A percentile compares a stretch with the other conserved stretches of the same genome.
These are phyloP conservation scores for Crotalus viridis DNA, from an alignment of 2,113 vertebrate species.

Conservation along the genomic window DNA sequence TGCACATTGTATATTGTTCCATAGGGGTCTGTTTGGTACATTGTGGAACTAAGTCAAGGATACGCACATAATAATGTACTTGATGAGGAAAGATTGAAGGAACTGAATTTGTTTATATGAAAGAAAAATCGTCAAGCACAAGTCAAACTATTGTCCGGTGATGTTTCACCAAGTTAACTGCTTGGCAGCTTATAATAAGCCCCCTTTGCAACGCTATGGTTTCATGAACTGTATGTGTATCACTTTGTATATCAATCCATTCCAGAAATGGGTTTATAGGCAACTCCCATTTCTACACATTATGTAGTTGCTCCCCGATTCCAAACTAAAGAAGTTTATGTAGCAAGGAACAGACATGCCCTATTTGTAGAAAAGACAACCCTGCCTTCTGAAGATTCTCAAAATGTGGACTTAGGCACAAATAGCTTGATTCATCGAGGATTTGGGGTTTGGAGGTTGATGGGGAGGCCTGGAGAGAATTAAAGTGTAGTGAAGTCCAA, in stretches of 20 bases:
- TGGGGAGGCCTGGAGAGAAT: not conserved
- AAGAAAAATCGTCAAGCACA: not conserved
- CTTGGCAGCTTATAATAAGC: not conserved
- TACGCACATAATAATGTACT: not conserved
- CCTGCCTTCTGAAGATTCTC: not conserved
- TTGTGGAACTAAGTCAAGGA: not conserved
- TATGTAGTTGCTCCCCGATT: not conserved
- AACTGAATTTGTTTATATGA: not conserved
- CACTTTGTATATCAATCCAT: not conserved
- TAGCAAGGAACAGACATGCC: not conserved
- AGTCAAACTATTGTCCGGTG: not conserved
- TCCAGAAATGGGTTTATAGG: not conserved
- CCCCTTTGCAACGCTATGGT: not conserved
- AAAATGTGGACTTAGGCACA: not conserved
- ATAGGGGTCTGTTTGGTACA: not conserved
- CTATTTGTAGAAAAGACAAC: not conserved
- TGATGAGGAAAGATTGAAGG: not conserved
- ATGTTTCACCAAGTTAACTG: not conserved
- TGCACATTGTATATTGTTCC: not conserved
- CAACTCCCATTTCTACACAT: not conserved
- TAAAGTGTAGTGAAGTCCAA: not conserved
- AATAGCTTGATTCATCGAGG: not conserved
- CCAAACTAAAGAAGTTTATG: not conserved
- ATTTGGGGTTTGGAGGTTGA: not conserved
- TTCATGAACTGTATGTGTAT: not conserved